Evolutionary conservation across 2,888 invertebrate species (phyloP), one percentile per base, ranked within the genome.

Genomic region (Cheilosia urbana): DNA sequence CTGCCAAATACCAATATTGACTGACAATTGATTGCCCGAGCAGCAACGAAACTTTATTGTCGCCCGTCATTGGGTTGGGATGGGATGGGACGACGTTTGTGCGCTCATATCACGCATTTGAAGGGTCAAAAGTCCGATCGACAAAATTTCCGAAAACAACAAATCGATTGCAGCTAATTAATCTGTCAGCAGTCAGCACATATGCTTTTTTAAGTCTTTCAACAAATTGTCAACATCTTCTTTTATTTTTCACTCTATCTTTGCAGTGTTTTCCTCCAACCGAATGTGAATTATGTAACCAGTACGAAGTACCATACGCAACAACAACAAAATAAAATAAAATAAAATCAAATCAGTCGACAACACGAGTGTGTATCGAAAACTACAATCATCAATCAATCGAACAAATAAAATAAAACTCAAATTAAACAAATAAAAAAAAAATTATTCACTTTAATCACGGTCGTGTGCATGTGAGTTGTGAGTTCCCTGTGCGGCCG

Each of bases 341-440:
- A 4, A n/a, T n/a, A n/a, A 58, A 57, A 72, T 47, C 58, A 53
- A 68, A 27, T 55, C 49, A 51, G 21, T 37, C 69, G 58, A 60
- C 75, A 79, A 47, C 79, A 65, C 75, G 49, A 66, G 49, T 71
- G 49, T 72, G 49, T 76, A 62, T 71, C 71, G n/a, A 37, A 55
- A 37, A 57, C 72, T 37, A 72, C 76, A 85, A 65, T 51, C 51
- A 51, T 51, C 51, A 80, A 81, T 81, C 68, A 57, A 77, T 85
- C 76, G 76, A 81, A 80, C 71, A 80, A 80, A 80, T 77, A 49
- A 73, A 62, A 80, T 68, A 68, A 81, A 85, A 69, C 40, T 81
- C 53, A 73, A 78, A 72, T 72, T 71, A 65, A 71, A 55, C 45
- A 81, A 27, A 21, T 51, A 68, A 75, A 55, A 69, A 63, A 24